Conservation (phyloP, 2,888 invertebrate species). For the Papilio demoleus region DNA sequence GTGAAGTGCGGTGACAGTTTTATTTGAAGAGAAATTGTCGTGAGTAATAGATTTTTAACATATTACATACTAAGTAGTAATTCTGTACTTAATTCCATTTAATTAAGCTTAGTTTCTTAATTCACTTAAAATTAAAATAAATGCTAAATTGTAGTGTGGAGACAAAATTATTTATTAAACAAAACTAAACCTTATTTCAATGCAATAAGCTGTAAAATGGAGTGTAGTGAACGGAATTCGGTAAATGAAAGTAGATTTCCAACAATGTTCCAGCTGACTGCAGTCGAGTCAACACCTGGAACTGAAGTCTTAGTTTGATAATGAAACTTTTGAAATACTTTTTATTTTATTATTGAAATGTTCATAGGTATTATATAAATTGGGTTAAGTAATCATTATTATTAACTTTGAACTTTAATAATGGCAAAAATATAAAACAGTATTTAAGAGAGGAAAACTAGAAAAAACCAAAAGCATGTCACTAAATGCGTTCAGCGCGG, state of each 20-base stretch:
- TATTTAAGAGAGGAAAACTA: neutral
- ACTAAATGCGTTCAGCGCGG: neutral
- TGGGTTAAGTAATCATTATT: too few relatives aligned
- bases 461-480: neutral
- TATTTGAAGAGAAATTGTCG: slow-evolving; percentile 33
- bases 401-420: neutral
- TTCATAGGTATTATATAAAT: too few relatives aligned
- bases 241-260: slow-evolving; percentile 48
- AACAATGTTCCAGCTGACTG: slow-evolving; percentile 56
- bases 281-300: slow-evolving; percentile 49
- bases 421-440: neutral
- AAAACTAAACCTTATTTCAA: neutral
- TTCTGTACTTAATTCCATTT: neutral
- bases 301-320: neutral
- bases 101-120: neutral
- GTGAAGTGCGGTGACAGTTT: slow-evolving; percentile 57
- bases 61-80: neutral
- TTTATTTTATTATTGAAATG: too few relatives aligned
- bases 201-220: slow-evolving; percentile 13
- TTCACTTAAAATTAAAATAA: too few relatives aligned
- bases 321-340: neutral
- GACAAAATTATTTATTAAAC: neutral
- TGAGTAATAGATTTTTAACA: slow-evolving; percentile 29
- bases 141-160: neutral
- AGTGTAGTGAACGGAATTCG: slow-evolving; percentile 34